A percentile compares a stretch with the other conserved stretches of the same genome.
Evolutionary conservation across 2,113 vertebrate species (phyloP).

Genomic region (Anhinga anhinga): DNA sequence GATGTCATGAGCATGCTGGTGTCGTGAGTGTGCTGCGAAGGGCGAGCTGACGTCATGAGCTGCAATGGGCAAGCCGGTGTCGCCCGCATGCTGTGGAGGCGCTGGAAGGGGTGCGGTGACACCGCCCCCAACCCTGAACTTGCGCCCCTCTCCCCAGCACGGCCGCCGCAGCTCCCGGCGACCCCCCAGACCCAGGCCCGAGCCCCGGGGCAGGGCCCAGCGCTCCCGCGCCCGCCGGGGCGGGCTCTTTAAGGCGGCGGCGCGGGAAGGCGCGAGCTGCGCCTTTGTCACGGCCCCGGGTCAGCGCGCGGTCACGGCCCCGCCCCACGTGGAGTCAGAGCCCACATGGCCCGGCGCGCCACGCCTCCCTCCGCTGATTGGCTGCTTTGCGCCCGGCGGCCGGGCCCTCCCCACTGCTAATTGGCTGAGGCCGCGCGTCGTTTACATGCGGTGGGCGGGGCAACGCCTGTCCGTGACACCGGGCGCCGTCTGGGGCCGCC

Average conservation of each 20-base stretch:
- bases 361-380: not conserved
- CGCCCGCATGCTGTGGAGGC: too few relatives aligned
- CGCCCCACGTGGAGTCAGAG: conserved; percentile 61
- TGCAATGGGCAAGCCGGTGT: too few relatives aligned
- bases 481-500: conserved; percentile 33
- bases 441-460: not conserved
- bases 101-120: not conserved
- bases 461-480: not conserved
- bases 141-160: not conserved
- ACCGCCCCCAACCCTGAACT: fast-evolving
- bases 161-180: not conserved
- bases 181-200: not conserved
- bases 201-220: not conserved
- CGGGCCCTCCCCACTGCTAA: not conserved
- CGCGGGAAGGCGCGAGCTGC: not conserved
- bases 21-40: too few relatives aligned
- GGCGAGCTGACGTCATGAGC: too few relatives aligned
- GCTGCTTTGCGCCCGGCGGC: not conserved
- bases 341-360: not conserved
- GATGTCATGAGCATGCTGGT: too few relatives aligned
- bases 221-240: too few relatives aligned
- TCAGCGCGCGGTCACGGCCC: conserved; percentile 39
- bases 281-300: conserved; percentile 30
- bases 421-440: conserved; percentile 7
- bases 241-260: not conserved